Evolutionary conservation across 23 tunicate genomes (phyloP), one percentile per base, ranked within the genome.

Genomic region (Styela clava): DNA sequence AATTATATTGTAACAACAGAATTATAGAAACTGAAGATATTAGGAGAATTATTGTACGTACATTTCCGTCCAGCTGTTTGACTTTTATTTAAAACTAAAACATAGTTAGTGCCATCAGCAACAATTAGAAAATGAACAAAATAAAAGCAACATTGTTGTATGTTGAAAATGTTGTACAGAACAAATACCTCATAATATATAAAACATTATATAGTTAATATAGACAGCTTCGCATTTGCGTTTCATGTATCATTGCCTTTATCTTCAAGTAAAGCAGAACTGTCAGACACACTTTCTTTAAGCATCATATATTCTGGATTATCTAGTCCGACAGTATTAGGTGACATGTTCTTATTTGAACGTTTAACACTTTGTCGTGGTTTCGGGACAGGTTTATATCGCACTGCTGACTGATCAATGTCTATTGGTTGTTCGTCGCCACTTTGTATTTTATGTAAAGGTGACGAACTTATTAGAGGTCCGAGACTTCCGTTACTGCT

Each of bases 231-330:
- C n/a, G n/a, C n/a, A n/a, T n/a, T n/a, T n/a, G n/a, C n/a, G n/a
- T 44, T 44, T 12, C 12, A 71, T 30, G 77, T 16, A 28, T 71
- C 77, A 26, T 33, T 16, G 35, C 20, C 5, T 28, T 71, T 18
- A 30, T 32, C 77, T 21, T 71, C 34, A 16, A 71, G 37, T 34
- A 71, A 71, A 71, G 37, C 35, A 3, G 27, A 16, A 3, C 7
- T 30, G 32, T 71, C 77, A 31, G 26, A 24, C 18, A 31, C 32
- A 72, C 78, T 72, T 16, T 34, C 78, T 24, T 76, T 52, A 21
- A 90, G 83, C 56, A 82, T 36, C 91, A 91, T 91, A 84, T 91
- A 91, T 69, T 82, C 97, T 2, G 97, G 97, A 73, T 91, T 91
- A 24, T 91, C 89, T 2, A 91, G 81, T 44, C 81, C 81, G 3